Evolutionary conservation across 2,888 invertebrate genomes (phyloP), one percentile per base, ranked within the genome.

Genomic region (Megalurothrips usitatus): DNA sequence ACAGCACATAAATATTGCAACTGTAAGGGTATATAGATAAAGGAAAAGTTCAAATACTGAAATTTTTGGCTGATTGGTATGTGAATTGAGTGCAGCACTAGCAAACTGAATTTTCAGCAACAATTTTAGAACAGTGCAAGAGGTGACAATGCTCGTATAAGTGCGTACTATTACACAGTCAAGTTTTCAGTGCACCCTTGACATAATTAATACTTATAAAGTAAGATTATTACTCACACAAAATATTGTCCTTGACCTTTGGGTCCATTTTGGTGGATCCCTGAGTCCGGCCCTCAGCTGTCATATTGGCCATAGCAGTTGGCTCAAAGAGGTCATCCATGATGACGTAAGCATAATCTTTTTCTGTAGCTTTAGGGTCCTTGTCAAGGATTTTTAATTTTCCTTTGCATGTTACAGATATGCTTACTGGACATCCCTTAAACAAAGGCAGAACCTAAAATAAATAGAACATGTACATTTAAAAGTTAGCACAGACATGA

Each of bases 271-370:
- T 63, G 58, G 58, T 63, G 4, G 58, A 63, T 19, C 58, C 58
- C 19, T 10, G 11, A 19, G 58, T 63, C 19, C 58, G 10, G 10
- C 58, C 58, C 6, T 10, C 58, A 6, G 58, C 58, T 6, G 58
- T 63, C 58, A 63, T 63, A 63, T 63, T 63, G 19, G 58, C 58
- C 58, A 63, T 17, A 19, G 19, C 58, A 10, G 4, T 63, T 19
- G 58, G 58, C 19, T 63, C 58, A 63, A 63, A 63, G 14, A 63
- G 58, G 19, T 63, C 58, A 63, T 63, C 58, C 58, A 63, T 63
- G 19, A 63, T 63, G 58, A 19, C 19, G 19, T 63, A 63, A 63
- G 19, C 58, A 19, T 63, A 63, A 63, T 63, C 58, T 19, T 19
- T 63, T 17, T 63, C 58, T 6, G 58, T 63, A 17, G 58, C 11